A percentile compares a stretch with the other conserved stretches of the same genome.
Evolutionary conservation across 2,888 invertebrate species (phyloP).

Genomic region (Reticulitermes lucifugus): DNA sequence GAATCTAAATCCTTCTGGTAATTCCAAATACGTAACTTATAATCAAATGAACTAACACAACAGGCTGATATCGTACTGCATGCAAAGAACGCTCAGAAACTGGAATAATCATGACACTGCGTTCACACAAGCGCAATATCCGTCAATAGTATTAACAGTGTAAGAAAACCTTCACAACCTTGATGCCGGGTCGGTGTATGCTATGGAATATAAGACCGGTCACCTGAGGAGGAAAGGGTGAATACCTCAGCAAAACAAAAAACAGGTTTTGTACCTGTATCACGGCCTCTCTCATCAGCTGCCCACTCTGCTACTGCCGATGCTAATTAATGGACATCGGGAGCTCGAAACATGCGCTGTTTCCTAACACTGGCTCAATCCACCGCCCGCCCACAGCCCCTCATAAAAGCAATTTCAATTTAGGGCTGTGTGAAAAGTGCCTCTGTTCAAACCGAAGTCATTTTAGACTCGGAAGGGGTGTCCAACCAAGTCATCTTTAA

Average conservation of each 20-base stretch:
- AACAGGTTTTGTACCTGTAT: not conserved
- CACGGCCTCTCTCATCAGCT: not conserved
- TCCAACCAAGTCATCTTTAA: not conserved
- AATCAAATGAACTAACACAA: too few relatives aligned
- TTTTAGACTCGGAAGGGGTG: not conserved
- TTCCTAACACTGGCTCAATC: not conserved
- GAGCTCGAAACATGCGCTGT: not conserved
- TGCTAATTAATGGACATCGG: conserved; percentile 8
- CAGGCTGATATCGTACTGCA: too few relatives aligned
- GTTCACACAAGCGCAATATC: too few relatives aligned
- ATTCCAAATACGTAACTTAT: too few relatives aligned
- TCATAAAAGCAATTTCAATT: not conserved
- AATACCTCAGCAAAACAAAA: conserved; percentile 7
- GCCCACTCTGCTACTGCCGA: not conserved
- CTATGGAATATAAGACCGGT: not conserved
- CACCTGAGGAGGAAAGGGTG: not conserved
- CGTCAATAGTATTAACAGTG: not conserved
- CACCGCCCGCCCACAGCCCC: not conserved
- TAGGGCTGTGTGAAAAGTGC: not conserved
- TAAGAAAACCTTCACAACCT: not conserved
- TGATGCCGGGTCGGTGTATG: not conserved
- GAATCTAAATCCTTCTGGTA: too few relatives aligned
- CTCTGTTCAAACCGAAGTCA: not conserved
- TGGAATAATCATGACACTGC: too few relatives aligned
- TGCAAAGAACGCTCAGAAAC: too few relatives aligned